Evolutionary conservation across 2,113 vertebrate genomes (phyloP).

Genomic region (Boleophthalmus pectinirostris): DNA sequence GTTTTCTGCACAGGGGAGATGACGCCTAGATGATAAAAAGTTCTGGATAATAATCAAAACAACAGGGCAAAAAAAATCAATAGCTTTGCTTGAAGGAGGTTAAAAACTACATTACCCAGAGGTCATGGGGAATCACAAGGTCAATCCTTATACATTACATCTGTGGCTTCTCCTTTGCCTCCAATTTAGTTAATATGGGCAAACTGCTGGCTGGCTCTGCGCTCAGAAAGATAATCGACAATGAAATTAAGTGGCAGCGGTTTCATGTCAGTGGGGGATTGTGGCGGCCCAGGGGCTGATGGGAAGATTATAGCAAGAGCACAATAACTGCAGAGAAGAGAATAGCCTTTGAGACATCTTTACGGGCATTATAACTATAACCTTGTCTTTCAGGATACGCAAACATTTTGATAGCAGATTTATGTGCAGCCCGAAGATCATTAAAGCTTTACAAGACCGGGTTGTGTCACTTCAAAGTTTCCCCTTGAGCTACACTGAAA

Average conservation of each 20-base stretch:
- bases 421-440: background rate
- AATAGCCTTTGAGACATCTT: constrained; percentile 24
- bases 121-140: constrained; percentile 7
- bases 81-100: constrained; percentile 1
- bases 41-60: constrained; percentile 27
- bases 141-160: constrained; percentile 21
- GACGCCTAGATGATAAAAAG: background rate
- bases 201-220: constrained; percentile 5
- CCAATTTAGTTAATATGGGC: constrained; percentile 37
- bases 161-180: constrained; percentile 15
- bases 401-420: constrained; percentile 14
- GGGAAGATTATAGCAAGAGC: constrained; percentile 51
- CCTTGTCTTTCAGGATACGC: constrained; percentile 36
- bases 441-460: constrained; percentile 17
- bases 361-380: constrained; percentile 38
- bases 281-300: constrained; percentile 41
- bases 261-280: constrained; percentile 19
- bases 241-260: constrained; percentile 42
- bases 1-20: background rate
- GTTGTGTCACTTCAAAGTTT: constrained; percentile 23
- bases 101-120: constrained; percentile 11
- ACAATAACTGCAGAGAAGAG: constrained; percentile 32
- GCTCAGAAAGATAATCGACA: constrained; percentile 34
- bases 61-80: background rate
- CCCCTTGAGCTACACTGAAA: constrained; percentile 6